These are phyloP conservation scores for Seriola aureovittata DNA, from an alignment of 2,113 vertebrate genomes.

Conservation along the genomic window DNA sequence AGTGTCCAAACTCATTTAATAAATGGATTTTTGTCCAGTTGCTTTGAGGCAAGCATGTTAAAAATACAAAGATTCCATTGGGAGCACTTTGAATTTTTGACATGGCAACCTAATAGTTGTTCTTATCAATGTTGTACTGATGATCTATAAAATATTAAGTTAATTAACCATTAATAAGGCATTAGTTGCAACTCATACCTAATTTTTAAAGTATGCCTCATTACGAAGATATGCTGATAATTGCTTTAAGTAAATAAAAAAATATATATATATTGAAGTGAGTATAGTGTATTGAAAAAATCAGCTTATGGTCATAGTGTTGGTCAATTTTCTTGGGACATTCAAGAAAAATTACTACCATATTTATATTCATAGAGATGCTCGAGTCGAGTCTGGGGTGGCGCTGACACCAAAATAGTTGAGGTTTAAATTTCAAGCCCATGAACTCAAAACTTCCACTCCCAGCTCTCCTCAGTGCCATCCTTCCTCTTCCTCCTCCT, in stretches of 20 bases:
- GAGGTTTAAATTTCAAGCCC: not conserved
- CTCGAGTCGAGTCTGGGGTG: not conserved
- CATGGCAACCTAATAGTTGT: not conserved
- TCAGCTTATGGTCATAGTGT: not conserved
- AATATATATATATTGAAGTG: not conserved
- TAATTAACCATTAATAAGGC: not conserved
- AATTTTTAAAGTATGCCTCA: not conserved
- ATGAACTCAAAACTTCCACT: not conserved
- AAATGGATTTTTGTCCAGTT: no score
- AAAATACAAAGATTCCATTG: no score
- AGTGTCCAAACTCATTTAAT: no score
- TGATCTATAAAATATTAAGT: not conserved
- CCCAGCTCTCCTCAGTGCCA: not conserved
- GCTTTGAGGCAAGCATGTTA: no score
- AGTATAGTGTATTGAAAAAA: not conserved
- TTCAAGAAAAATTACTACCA: not conserved
- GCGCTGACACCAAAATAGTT: slow-evolving; percentile 4
- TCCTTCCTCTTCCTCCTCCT: slow-evolving; percentile 22
- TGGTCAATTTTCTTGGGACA: not conserved
- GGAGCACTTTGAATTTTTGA: not conserved
- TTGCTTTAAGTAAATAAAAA: not conserved
- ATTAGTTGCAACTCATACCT: not conserved
- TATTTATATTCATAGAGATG: slow-evolving; percentile 18
- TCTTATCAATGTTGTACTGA: no score
- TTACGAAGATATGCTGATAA: not conserved